Evolutionary conservation across 2,797 vertebrate species (phyloP), one percentile per base, ranked within the genome.

Genomic region (Ceryle rudis): DNA sequence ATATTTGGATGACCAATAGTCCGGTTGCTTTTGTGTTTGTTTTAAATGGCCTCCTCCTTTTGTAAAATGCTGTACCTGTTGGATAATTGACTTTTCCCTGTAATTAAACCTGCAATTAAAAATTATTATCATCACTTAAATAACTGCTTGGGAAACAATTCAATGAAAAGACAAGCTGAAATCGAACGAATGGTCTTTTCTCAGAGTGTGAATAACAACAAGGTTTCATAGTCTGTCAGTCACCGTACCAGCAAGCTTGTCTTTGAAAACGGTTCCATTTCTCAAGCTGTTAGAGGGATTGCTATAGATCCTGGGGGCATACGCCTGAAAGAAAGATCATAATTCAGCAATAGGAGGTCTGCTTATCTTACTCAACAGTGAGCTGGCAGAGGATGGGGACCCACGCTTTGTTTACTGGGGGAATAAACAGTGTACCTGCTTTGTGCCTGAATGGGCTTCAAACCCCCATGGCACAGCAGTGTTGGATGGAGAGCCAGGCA

Each of bases 261-360:
- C 97, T 97, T 97, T 97, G 95, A 97, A 98, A 98, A 96, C 1
- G n/a, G 86, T 96, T 97, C 95, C 64, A 97, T 96, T 98, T 98
- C 96, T 97, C 96, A 98, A 96, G 96, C 96, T 96, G 93, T 97
- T 97, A 95, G 96, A 95, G 95, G 95, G 95, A 95, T 95, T 94
- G 96, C 97, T 93, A 84, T 89, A 98, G 98, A 97, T 97, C 97
- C 97, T 93, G 65, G 57, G 97, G 97, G 90, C 96, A 97, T 83
- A 93, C 49, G 72, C 93, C 95, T 97, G 97, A 97, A 98, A 98
- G 97, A 95, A 94, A 95, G 96, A 97, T 97, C 97, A 98, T 97
- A 98, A 98, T 96, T 97, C 95, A 98, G 83, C 97, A 86, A 90
- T 80, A 97, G 97, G 98, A 97, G 97, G 97, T 95, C 97, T 96